A percentile compares a stretch with the other conserved stretches of the same genome.
These are phyloP conservation scores for Drosophila miranda DNA, from an alignment of 1,140 invertebrate genomes.

Conservation along the genomic window DNA sequence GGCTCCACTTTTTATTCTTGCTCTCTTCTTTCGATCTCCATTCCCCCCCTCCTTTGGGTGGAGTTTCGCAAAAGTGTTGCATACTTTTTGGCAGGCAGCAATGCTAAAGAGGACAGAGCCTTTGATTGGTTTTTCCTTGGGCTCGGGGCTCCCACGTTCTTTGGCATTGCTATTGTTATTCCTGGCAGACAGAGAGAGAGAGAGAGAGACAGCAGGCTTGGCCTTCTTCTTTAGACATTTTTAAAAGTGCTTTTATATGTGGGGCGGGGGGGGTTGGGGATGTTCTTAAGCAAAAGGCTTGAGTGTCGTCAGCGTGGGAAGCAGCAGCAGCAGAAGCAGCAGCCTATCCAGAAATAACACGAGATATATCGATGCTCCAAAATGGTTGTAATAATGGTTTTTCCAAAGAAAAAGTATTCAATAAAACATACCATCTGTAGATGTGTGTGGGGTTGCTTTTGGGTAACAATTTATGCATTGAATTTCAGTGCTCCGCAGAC, in stretches of 20 bases:
- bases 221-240: slow-evolving; percentile 10
- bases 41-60: background rate
- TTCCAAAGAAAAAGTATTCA: background rate
- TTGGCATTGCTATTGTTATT: slow-evolving; percentile 25
- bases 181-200: background rate
- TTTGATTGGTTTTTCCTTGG: slow-evolving; percentile 65
- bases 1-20: slow-evolving; percentile 10
- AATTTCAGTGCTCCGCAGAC: no score
- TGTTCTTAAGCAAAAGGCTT: slow-evolving; percentile 10
- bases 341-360: slow-evolving; percentile 12
- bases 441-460: no score
- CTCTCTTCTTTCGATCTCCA: no score
- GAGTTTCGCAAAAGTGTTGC: slow-evolving; percentile 51
- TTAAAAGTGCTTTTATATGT: slow-evolving; percentile 10
- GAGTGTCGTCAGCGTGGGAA: slow-evolving; percentile 15
- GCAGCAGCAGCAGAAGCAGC: background rate
- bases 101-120: slow-evolving; percentile 41
- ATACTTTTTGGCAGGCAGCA: slow-evolving; percentile 67
- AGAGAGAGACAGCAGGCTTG: no score
- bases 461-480: no score
- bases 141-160: slow-evolving; percentile 2
- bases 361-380: background rate
- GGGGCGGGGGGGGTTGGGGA: no score
- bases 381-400: background rate
- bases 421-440: no score